A percentile compares a stretch with the other conserved stretches of the same genome.
phyloP scores from a whole-genome alignment of 2,888 invertebrate genomes.

The Orthonevra nobilis region DNA sequence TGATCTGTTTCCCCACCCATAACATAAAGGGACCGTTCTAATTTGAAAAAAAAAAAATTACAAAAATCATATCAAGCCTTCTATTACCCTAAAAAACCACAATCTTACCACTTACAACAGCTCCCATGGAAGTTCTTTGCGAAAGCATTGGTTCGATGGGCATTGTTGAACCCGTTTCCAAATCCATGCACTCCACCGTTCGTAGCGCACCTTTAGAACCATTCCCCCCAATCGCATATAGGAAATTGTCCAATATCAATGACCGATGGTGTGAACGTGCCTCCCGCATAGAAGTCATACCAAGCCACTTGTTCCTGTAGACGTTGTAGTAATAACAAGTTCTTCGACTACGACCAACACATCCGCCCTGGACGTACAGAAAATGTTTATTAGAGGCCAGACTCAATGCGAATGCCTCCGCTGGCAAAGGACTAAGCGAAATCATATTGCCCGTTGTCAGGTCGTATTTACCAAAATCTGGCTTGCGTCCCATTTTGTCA shows the following conservation, averaged over 20 bases:
- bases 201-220: slow-evolving; percentile 71
- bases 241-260: slow-evolving; percentile 72
- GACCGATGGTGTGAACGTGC: slow-evolving; percentile 75
- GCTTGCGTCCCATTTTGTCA: slow-evolving; percentile 75
- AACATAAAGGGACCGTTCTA: slow-evolving; percentile 73
- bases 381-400: slow-evolving; percentile 73
- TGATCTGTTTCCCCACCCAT: slow-evolving; percentile 75
- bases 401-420: slow-evolving; percentile 74
- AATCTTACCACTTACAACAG: slow-evolving; percentile 72
- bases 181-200: slow-evolving; percentile 73
- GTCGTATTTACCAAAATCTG: slow-evolving; percentile 72
- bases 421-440: slow-evolving; percentile 72
- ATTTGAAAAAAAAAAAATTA: slow-evolving; percentile 11
- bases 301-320: slow-evolving; percentile 74
- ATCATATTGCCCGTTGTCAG: slow-evolving; percentile 71
- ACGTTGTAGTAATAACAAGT: slow-evolving; percentile 74
- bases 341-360: slow-evolving; percentile 72
- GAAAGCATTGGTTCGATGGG: slow-evolving; percentile 73
- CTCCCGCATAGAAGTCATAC: slow-evolving; percentile 70
- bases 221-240: slow-evolving; percentile 75
- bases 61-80: background rate
- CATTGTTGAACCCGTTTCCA: slow-evolving; percentile 72
- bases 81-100: background rate
- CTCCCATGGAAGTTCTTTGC: slow-evolving; percentile 75
- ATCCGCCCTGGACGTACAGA: slow-evolving; percentile 74